phyloP scores from a whole-genome alignment of 1,140 invertebrate species.

The Agrilus planipennis region DNA sequence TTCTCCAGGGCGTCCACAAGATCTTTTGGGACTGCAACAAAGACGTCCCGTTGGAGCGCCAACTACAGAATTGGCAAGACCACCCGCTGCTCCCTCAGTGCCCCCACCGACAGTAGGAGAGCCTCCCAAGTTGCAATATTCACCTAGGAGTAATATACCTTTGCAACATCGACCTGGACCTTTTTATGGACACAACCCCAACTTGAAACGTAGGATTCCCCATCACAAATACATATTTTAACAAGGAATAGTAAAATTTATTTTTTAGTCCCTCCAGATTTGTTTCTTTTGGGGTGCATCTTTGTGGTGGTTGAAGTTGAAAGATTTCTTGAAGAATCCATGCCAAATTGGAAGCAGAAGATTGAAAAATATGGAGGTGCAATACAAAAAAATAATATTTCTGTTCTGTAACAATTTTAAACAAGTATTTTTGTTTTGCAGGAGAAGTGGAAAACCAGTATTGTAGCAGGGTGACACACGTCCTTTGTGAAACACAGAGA shows the following conservation, averaged over 20 bases:
- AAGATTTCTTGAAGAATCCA: slow-evolving; percentile 43
- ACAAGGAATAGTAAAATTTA: slow-evolving; percentile 10
- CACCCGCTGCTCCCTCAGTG: slow-evolving; percentile 11
- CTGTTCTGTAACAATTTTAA: no score
- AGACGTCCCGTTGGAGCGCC: slow-evolving; percentile 30
- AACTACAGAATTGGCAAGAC: slow-evolving; percentile 25
- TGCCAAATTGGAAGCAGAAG: slow-evolving; percentile 63
- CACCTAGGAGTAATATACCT: slow-evolving; percentile 35
- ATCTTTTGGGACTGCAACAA: slow-evolving; percentile 30
- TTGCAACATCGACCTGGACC: slow-evolving; percentile 38
- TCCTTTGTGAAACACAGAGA: slow-evolving; percentile 80
- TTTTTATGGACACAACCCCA: slow-evolving; percentile 81
- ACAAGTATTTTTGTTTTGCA: slow-evolving; percentile 34
- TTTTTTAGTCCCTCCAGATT: slow-evolving; percentile 66
- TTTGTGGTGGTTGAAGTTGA: slow-evolving; percentile 55
- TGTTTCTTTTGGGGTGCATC: slow-evolving; percentile 84
- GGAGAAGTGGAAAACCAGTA: slow-evolving; percentile 78
- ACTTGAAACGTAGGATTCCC: slow-evolving; percentile 56
- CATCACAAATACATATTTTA: no score
- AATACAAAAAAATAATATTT: slow-evolving; percentile 1
- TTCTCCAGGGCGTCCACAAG: slow-evolving; percentile 30
- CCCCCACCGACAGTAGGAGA: slow-evolving; percentile 14
- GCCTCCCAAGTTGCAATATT: slow-evolving; percentile 38
- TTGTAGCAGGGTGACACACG: slow-evolving; percentile 75
- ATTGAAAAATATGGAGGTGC: slow-evolving; percentile 71